Percentiles rank a stretch among this genome's conserved stretches.
phyloP scores from a whole-genome alignment of 1,140 invertebrate species.

The Cecropterus lyciades region DNA sequence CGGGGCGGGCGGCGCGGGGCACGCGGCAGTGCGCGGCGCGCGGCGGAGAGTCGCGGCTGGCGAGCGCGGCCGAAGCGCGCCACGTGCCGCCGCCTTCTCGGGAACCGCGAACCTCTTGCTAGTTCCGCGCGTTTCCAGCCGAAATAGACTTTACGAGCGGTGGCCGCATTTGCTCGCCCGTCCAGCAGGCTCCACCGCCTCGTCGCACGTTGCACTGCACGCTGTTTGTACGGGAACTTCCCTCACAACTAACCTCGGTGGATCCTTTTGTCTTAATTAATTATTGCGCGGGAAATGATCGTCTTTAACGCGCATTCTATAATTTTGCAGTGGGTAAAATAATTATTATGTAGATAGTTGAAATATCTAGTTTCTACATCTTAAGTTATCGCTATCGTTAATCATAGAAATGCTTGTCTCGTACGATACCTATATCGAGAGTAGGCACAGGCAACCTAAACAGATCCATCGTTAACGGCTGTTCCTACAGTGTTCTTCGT shows the following conservation, averaged over 20 bases:
- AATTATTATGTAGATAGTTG: too few relatives aligned
- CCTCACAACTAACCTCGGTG: neutral
- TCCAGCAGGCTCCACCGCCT: constrained; percentile 15
- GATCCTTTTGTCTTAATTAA: neutral
- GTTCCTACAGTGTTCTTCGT: constrained; percentile 10
- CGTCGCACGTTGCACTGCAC: constrained; percentile 1
- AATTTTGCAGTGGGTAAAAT: too few relatives aligned
- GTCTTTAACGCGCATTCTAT: neutral
- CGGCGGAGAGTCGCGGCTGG: constrained; percentile 55
- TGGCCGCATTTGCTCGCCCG: constrained; percentile 15
- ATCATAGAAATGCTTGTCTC: neutral
- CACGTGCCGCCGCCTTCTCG: constrained; percentile 29
- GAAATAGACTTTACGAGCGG: constrained; percentile 26
- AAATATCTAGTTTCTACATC: too few relatives aligned
- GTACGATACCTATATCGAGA: neutral
- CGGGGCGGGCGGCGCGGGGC: constrained; percentile 35
- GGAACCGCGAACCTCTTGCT: constrained; percentile 14
- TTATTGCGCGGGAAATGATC: constrained; percentile 15
- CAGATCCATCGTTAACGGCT: constrained; percentile 16
- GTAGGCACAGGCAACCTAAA: neutral
- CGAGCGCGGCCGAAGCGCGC: constrained; percentile 34
- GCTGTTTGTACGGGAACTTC: constrained; percentile 1
- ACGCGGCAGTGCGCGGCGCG: constrained; percentile 66
- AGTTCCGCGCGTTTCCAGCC: constrained; percentile 36
- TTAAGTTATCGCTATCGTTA: neutral